A percentile compares a stretch with the other conserved stretches of the same genome.
phyloP scores from a whole-genome alignment of 2,113 vertebrate species.

The Amazona guildingii region DNA sequence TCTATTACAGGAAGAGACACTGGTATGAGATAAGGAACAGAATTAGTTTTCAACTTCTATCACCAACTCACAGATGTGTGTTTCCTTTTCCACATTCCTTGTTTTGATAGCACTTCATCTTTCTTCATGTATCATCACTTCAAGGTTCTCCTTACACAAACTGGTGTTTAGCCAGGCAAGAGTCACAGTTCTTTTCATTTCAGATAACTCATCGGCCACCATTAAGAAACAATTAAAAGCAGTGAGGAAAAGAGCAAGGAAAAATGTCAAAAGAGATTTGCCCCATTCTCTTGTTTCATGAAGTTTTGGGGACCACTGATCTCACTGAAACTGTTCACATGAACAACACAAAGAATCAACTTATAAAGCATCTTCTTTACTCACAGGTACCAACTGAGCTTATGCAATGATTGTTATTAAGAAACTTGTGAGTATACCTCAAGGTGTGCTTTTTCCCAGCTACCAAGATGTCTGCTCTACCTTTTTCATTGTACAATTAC shows the following conservation, averaged over 20 bases:
- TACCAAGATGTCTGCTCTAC: background rate
- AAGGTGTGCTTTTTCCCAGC: background rate
- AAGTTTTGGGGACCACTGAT: background rate
- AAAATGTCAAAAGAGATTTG: background rate
- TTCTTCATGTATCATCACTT: background rate
- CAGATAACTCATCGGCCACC: background rate
- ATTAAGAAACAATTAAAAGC: background rate
- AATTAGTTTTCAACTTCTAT: background rate
- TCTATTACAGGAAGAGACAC: background rate
- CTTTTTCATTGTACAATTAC: background rate
- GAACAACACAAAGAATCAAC: background rate
- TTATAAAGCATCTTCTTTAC: background rate
- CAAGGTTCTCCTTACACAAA: background rate
- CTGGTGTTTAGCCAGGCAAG: background rate
- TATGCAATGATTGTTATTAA: background rate
- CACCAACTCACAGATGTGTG: background rate
- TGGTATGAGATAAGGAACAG: background rate
- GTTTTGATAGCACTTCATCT: background rate
- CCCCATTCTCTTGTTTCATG: background rate
- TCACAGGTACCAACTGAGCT: background rate
- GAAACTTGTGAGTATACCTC: rapidly evolving
- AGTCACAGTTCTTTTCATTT: background rate
- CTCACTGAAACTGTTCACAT: background rate
- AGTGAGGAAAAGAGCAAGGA: background rate
- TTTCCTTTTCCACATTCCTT: background rate